Percentiles rank a stretch among this genome's conserved stretches.
phyloP scores from a whole-genome alignment of 2,113 vertebrate species.

The Rhinoptilus africanus region DNA sequence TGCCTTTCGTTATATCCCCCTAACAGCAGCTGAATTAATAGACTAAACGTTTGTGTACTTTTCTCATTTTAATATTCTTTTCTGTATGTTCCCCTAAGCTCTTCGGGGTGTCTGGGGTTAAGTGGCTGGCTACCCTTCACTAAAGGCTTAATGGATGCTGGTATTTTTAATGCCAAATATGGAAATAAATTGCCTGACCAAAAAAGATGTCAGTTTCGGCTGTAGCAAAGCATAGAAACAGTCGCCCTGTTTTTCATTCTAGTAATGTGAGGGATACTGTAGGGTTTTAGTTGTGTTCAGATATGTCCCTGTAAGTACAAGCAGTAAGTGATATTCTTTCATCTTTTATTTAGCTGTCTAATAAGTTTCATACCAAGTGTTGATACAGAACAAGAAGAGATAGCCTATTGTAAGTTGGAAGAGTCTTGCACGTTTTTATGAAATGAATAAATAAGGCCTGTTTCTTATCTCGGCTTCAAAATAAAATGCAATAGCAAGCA shows the following conservation, averaged over 20 bases:
- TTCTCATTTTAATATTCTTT: background rate
- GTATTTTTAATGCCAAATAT: background rate
- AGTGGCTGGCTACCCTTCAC: background rate
- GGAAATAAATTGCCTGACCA: background rate
- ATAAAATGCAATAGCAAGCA: background rate
- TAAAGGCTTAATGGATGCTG: background rate
- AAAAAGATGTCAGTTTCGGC: background rate
- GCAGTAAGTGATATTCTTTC: background rate
- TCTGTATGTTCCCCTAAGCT: background rate
- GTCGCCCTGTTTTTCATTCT: background rate
- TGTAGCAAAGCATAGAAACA: background rate
- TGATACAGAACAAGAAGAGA: background rate
- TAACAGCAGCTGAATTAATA: background rate
- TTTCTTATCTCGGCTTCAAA: background rate
- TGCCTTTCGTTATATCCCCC: background rate
- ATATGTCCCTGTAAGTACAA: background rate
- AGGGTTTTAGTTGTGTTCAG: background rate
- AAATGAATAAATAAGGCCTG: background rate
- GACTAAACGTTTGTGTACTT: background rate
- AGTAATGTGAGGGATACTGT: background rate
- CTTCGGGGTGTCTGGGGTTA: background rate
- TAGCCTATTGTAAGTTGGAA: accelerated
- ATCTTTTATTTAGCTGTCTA: background rate
- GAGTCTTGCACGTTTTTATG: background rate
- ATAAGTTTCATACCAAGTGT: background rate